Conservation (phyloP, 2,888 invertebrate genomes). For the Salticus scenicus region DNA sequence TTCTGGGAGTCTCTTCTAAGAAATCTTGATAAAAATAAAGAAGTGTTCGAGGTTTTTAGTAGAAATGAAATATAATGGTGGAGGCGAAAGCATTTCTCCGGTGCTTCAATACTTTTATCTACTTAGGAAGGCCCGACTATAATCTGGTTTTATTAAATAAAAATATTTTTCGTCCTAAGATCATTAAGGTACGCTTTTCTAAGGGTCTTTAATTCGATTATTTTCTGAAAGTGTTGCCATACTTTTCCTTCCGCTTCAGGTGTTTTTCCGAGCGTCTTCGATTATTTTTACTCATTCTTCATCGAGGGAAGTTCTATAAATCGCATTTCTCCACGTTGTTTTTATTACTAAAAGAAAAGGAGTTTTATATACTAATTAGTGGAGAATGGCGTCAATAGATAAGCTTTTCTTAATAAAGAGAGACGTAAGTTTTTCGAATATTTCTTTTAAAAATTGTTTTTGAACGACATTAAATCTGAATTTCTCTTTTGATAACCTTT, state of each 20-base stretch:
- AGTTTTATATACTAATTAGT: background rate
- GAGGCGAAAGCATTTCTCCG: slow-evolving; percentile 20
- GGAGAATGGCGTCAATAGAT: too few relatives aligned
- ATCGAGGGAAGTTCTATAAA: background rate
- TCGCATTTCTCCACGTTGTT: background rate
- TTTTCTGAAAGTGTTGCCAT: slow-evolving; percentile 29
- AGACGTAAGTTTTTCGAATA: too few relatives aligned
- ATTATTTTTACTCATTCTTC: slow-evolving; percentile 17
- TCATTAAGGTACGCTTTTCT: slow-evolving; percentile 61
- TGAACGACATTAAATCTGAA: too few relatives aligned
- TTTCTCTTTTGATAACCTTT: too few relatives aligned
- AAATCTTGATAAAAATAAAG: slow-evolving; percentile 61
- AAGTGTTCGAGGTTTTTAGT: slow-evolving; percentile 41
- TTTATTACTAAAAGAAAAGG: background rate
- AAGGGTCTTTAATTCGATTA: slow-evolving; percentile 59
- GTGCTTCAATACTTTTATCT: slow-evolving; percentile 68
- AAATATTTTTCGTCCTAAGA: slow-evolving; percentile 64
- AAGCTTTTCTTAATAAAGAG: too few relatives aligned
- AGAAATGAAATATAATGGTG: slow-evolving; percentile 67
- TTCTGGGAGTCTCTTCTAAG: background rate
- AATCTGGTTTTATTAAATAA: slow-evolving; percentile 69
- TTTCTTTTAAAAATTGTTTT: too few relatives aligned
- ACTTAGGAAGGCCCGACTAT: slow-evolving; percentile 43
- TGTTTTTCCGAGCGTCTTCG: slow-evolving; percentile 38
- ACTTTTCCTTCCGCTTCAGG: slow-evolving; percentile 39